Evolutionary conservation across 2,113 vertebrate species (phyloP), one percentile per base, ranked within the genome.

Genomic region (Chelonoidis abingdonii): DNA sequence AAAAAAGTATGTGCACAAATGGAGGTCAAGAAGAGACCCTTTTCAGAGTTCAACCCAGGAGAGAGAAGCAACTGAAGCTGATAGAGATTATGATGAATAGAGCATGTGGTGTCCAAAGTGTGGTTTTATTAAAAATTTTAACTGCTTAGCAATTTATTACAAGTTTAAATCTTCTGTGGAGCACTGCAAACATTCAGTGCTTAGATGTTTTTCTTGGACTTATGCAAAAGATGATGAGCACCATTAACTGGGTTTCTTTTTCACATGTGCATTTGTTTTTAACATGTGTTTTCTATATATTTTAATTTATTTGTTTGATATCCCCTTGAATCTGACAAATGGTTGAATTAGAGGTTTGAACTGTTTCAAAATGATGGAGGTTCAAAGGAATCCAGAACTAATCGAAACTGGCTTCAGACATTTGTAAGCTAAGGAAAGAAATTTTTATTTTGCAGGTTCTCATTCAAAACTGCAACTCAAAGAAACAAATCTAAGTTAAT

Each of bases 301-400:
- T 94, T 97, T 78, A 24, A 44, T 93, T 92, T 95, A 57, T 89
- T 83, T 93, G 53, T 90, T 94, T 96, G 94, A 97, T 94, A 80
- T 93, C 86, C n/a, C 54, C 27, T 86, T 1, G 1, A 84, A 54
- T 91, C 85, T 91, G 93, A 96, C 85, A 95, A 97, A 90, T 86
- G 80, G 65, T n/a, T 93, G 84, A 93, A 90, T 94, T 95, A 96
- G 94, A 89, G 17, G 65, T 90, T 62, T 93, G 82, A 94, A 83
- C 27, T 87, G 52, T 88, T 95, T 52, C 80, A 95, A 57, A 90
- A 89, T 83, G 38, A 84, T 65, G 27, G 12, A 88, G 22, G 56
- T 90, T 95, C 93, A 93, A 93, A 97, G 94, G 91, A 95, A 94
- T 78, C 75, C 80, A 96, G 84, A 95, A 95, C 88, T 90, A 95